These are phyloP conservation scores for Prunella strophiata DNA, from an alignment of 2,797 vertebrate species.

Conservation along the genomic window DNA sequence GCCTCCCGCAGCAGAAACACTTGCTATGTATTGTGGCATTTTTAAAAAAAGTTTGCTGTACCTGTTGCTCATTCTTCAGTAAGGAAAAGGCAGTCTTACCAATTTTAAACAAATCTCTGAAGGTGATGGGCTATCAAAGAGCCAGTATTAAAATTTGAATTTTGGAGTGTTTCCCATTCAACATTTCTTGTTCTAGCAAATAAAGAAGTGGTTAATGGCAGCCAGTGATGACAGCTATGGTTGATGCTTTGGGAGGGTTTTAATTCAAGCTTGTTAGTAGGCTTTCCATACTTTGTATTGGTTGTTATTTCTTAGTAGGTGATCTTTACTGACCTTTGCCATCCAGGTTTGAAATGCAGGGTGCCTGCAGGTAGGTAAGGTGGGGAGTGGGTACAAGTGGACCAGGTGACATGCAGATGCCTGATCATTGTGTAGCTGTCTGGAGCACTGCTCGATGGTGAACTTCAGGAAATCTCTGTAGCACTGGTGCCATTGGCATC, in stretches of 20 bases:
- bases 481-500: slow-evolving; percentile 39
- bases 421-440: slow-evolving; percentile 16
- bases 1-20: slow-evolving; percentile 89
- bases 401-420: slow-evolving; percentile 43
- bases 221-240: slow-evolving; percentile 45
- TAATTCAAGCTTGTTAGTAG: neutral
- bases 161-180: slow-evolving; percentile 66
- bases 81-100: slow-evolving; percentile 75
- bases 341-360: slow-evolving; percentile 39
- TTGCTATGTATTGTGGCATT: slow-evolving; percentile 84
- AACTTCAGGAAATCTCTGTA: slow-evolving; percentile 23
- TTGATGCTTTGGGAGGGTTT: slow-evolving; percentile 58
- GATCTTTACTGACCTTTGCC: slow-evolving; percentile 44
- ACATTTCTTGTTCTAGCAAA: slow-evolving; percentile 63
- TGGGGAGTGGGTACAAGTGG: slow-evolving; percentile 21
- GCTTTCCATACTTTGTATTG: slow-evolving; percentile 9
- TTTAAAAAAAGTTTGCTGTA: slow-evolving; percentile 82
- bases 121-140: slow-evolving; percentile 76
- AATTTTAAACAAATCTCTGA: slow-evolving; percentile 73
- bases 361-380: slow-evolving; percentile 47
- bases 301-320: slow-evolving; percentile 12
- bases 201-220: slow-evolving; percentile 44
- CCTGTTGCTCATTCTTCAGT: slow-evolving; percentile 78
- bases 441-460: neutral
- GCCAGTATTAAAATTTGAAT: slow-evolving; percentile 76